phyloP scores from a whole-genome alignment of 1,140 invertebrate species.

The Drosophila trapezifrons region DNA sequence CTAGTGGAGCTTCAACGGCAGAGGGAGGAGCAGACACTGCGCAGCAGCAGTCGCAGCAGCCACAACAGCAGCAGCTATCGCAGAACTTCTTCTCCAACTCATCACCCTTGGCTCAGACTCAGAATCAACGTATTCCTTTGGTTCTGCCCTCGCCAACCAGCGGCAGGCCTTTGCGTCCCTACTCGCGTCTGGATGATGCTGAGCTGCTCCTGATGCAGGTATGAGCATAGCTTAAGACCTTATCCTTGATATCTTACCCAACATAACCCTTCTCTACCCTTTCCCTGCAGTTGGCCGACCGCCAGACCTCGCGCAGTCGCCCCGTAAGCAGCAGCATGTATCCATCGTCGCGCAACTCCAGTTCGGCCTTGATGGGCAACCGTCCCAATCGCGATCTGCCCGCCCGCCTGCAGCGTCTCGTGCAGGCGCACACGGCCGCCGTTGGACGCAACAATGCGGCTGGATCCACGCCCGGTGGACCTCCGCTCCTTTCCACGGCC shows the following conservation, averaged over 20 bases:
- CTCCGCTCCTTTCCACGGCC: conserved; percentile 10
- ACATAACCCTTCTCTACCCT: not conserved
- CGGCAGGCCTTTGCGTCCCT: conserved; percentile 48
- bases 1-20: not conserved
- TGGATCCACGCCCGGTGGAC: not conserved
- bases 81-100: conserved; percentile 9
- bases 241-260: not conserved
- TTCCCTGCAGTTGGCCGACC: not conserved
- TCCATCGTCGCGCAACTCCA: conserved; percentile 37
- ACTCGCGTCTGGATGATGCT: conserved; percentile 42
- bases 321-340: not conserved
- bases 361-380: not conserved
- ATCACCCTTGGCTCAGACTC: not conserved
- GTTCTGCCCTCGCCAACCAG: conserved; percentile 43
- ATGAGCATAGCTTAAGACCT: no score
- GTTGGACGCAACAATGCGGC: not conserved
- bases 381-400: conserved; percentile 54
- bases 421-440: conserved; percentile 21
- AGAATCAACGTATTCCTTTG: conserved; percentile 44
- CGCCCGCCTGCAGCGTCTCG: conserved; percentile 46
- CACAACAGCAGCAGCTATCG: not conserved
- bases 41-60: not conserved
- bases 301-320: conserved; percentile 27
- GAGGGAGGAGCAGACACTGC: not conserved
- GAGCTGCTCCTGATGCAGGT: conserved; percentile 51